Conservation (phyloP, 2,797 vertebrate genomes). For the Netta rufina region DNA sequence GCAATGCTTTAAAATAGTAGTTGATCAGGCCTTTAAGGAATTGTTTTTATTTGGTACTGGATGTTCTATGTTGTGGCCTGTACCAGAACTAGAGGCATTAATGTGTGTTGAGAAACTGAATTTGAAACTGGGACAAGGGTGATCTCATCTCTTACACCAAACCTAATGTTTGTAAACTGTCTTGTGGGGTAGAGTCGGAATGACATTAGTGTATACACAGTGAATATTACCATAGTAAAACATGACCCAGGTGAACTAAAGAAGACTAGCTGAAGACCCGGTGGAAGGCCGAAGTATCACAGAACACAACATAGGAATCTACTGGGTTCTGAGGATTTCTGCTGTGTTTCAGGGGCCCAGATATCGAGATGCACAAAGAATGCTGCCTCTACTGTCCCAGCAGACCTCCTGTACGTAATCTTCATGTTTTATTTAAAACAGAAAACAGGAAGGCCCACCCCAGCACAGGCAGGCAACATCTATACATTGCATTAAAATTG, state of each 20-base stretch:
- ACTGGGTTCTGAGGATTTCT: not conserved
- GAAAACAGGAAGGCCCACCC: not conserved
- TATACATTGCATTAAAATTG: not conserved
- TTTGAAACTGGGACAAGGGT: not conserved
- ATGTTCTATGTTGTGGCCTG: not conserved
- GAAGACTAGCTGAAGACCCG: not conserved
- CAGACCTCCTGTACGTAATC: not conserved
- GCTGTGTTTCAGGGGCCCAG: not conserved
- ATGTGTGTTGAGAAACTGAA: not conserved
- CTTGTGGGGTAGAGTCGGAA: not conserved
- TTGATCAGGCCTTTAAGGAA: not conserved
- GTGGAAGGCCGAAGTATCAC: not conserved
- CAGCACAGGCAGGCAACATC: not conserved
- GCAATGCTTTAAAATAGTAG: not conserved
- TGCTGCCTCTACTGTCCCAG: not conserved
- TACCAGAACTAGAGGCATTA: not conserved
- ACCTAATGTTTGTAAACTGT: not conserved
- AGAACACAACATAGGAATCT: not conserved
- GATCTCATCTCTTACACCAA: not conserved
- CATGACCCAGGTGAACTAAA: conserved; percentile 7
- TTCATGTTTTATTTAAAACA: not conserved
- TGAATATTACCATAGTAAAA: not conserved
- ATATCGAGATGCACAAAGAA: not conserved
- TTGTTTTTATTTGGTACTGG: not conserved
- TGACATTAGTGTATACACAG: not conserved